A percentile compares a stretch with the other conserved stretches of the same genome.
These are phyloP conservation scores for Elymnias hypermnestra DNA, from an alignment of 1,140 invertebrate genomes.

Conservation along the genomic window DNA sequence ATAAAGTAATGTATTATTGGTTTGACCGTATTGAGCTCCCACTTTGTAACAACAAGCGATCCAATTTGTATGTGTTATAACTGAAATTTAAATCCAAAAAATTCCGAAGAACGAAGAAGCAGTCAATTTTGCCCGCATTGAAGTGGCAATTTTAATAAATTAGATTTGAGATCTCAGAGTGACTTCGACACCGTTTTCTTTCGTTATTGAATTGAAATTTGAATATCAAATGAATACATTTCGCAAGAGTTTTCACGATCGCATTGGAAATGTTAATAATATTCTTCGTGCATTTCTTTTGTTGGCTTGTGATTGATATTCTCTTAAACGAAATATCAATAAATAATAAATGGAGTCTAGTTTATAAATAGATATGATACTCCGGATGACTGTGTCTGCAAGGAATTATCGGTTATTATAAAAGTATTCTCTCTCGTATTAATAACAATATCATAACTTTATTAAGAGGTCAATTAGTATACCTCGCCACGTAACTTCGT, in stretches of 20 bases:
- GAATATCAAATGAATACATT: constrained; percentile 2
- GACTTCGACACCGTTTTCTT: constrained; percentile 1
- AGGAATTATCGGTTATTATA: too few relatives aligned
- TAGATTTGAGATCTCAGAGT: background rate
- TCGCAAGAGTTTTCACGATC: background rate
- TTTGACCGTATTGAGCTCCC: too few relatives aligned
- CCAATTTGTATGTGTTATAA: background rate
- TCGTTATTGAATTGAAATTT: background rate
- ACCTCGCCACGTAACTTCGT: too few relatives aligned
- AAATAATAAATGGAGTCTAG: too few relatives aligned
- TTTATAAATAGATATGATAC: too few relatives aligned
- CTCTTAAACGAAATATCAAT: too few relatives aligned
- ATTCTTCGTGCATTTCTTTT: background rate
- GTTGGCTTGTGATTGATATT: too few relatives aligned
- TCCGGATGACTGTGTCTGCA: too few relatives aligned
- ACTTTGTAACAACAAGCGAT: background rate
- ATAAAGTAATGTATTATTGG: too few relatives aligned
- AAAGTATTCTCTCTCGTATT: too few relatives aligned
- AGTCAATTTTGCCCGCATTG: constrained; percentile 1
- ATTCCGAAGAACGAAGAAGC: background rate
- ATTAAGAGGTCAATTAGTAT: too few relatives aligned
- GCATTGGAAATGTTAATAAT: background rate
- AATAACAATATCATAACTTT: too few relatives aligned
- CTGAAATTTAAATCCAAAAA: background rate
- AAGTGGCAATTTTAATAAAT: constrained; percentile 4